These are phyloP conservation scores for Phaethon lepturus DNA, from an alignment of 2,113 vertebrate species.

Conservation along the genomic window DNA sequence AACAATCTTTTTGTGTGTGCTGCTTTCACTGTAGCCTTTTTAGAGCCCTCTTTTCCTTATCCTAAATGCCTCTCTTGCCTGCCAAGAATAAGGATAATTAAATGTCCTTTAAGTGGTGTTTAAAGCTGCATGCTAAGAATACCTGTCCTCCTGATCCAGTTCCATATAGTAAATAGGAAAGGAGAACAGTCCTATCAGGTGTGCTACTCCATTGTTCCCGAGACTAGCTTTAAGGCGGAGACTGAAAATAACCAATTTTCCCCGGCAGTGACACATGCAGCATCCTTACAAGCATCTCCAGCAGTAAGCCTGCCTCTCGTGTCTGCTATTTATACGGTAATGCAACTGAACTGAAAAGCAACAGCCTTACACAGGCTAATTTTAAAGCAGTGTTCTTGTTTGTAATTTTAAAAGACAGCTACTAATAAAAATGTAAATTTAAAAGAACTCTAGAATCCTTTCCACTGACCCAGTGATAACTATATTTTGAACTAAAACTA, in stretches of 20 bases:
- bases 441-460: neutral
- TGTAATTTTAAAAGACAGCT: neutral
- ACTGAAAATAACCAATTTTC: constrained; percentile 42
- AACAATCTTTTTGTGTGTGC: constrained; percentile 21
- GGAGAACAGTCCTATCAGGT: neutral
- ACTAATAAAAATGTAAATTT: neutral
- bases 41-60: constrained; percentile 12
- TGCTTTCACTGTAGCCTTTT: constrained; percentile 30
- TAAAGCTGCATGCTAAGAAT: constrained; percentile 33
- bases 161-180: constrained; percentile 11
- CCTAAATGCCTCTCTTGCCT: constrained; percentile 28
- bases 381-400: constrained; percentile 13
- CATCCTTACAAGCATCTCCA: constrained; percentile 23
- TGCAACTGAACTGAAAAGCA: neutral
- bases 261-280: constrained; percentile 5
- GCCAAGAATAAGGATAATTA: constrained; percentile 52
- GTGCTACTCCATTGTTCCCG: neutral
- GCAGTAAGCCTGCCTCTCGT: constrained; percentile 4
- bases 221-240: neutral
- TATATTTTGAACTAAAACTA: neutral
- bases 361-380: constrained; percentile 1
- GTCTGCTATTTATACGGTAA: constrained; percentile 28
- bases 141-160: neutral
- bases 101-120: constrained; percentile 23
- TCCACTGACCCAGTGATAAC: neutral